Evolutionary conservation across 2,797 vertebrate genomes (phyloP), one percentile per base, ranked within the genome.

Genomic region (Sternarchorhynchus goeldii): DNA sequence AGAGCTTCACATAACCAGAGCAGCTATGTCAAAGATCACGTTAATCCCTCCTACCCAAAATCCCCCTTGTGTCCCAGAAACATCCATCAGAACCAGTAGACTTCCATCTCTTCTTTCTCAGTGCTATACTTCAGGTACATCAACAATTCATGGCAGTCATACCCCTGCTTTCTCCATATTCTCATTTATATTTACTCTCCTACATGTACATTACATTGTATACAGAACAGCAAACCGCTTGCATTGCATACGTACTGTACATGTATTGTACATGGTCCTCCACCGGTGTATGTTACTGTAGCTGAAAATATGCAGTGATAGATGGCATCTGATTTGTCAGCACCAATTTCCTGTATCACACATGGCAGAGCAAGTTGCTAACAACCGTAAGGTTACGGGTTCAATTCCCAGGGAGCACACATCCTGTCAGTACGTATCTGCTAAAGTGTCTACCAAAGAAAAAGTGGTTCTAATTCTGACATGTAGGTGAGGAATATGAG

Each of bases 11-110:
- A 64, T 25, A 57, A 58, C 14, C 45, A 34, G 25, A 58, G 25
- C 16, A 56, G 36, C n/a, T 45, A 16, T 70, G 45, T 76, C 36
- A 76, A 45, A 58, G 50, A 76, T 71, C 60, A 81, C n/a, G 66
- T 66, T 71, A 66, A 76, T 66, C 60, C 60, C 60, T 65, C 8
- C 36, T 50, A 76, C 70, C 67, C 34, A 75, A 75, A 75, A 75
- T 75, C 32, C 50, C 31, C 64, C 29, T 34, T 58, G 20, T 80
- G 78, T 56, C 56, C 62, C n/a, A 25, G 21, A 78, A 78, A 72
- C 7, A n/a, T 64, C 62, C 41, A 56, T 78, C 69, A 73, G 58
- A 66, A 29, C 60, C 20, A 73, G 21, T 62, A 57, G 36, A 62
- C 34, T 62, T 55, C 41, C 45, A 45, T 59, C 32, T 59, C 17